Conservation (phyloP, 2,888 invertebrate genomes). For the Agriopis leucophaearia region DNA sequence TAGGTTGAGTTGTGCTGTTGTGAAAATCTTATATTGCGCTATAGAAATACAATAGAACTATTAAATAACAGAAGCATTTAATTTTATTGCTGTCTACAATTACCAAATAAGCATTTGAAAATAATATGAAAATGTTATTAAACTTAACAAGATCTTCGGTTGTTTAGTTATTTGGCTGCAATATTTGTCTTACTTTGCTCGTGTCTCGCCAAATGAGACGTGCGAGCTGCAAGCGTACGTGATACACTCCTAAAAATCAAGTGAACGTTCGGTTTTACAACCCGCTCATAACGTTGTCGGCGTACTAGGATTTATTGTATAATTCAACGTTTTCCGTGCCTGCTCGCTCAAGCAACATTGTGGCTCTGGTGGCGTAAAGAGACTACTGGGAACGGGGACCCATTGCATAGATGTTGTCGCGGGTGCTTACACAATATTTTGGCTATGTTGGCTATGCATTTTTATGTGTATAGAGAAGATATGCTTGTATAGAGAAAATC, state of each 20-base stretch:
- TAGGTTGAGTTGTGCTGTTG: no score
- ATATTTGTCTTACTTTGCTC: constrained; percentile 36
- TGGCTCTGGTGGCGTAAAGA: constrained; percentile 33
- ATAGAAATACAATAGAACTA: no score
- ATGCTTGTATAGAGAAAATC: no score
- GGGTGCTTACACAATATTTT: neutral
- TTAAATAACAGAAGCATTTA: no score
- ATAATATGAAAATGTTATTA: neutral
- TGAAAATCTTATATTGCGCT: no score
- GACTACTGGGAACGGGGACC: neutral
- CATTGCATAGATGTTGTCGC: neutral
- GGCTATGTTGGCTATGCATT: constrained; percentile 17
- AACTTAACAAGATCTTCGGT: neutral
- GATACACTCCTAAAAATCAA: constrained; percentile 39
- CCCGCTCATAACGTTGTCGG: constrained; percentile 38
- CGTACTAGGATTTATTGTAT: constrained; percentile 42
- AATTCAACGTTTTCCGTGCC: constrained; percentile 45
- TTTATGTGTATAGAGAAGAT: neutral
- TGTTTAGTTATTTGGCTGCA: constrained; percentile 16
- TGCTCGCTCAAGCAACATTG: constrained; percentile 56
- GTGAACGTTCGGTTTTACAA: constrained; percentile 39
- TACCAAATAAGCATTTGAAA: constrained; percentile 2
- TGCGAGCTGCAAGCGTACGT: constrained; percentile 32
- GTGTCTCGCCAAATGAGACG: constrained; percentile 29
- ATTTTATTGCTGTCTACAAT: neutral